Evolutionary conservation across 2,797 vertebrate species (phyloP), one percentile per base, ranked within the genome.

Genomic region (Amphiprion clarkii): DNA sequence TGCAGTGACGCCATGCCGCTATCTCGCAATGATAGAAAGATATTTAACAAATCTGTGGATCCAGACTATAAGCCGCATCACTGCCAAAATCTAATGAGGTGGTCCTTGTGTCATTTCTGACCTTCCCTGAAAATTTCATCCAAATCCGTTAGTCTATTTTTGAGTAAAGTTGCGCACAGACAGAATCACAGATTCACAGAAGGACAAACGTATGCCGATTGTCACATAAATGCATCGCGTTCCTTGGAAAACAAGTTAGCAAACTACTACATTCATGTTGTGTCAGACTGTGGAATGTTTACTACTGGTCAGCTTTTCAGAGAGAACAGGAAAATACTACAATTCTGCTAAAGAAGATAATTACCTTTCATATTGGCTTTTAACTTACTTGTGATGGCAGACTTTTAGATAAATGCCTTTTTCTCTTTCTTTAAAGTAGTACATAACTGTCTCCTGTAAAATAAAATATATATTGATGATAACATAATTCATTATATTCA

Each of bases 311-410:
- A 52, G 17, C 5, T 70, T 40, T 60, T 10, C 66, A 0, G 16
- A 75, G 53, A 39, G 19, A 48, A 40, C 2, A 5, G 17, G 3
- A 44, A 46, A 60, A 60, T 25, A 64, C 14, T 44, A 44, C 6
- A 13, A 46, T 39, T 61, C 23, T 58, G 46, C 65, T 39, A 0
- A 4, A 14, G 42, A 53, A 39, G 5, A 67, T 51, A 58, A 52
- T 51, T 49, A 52, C 29, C 8, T 68, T 72, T 67, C 56, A 71
- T 21, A 36, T 75, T 52, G 62, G n/a, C 27, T 62, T 36, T 49
- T 29, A 49, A 70, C 17, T 39, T 53, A 46, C 31, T 55, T 55
- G 17, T 40, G 58, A 64, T 54, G 19, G 36, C 36, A 63, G 67
- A 48, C 17, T 11, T 68, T 68, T 68, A 51, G 12, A 49, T 55